Evolutionary conservation across 1,140 invertebrate species (phyloP).

Genomic region (Adoxophyes honmai): DNA sequence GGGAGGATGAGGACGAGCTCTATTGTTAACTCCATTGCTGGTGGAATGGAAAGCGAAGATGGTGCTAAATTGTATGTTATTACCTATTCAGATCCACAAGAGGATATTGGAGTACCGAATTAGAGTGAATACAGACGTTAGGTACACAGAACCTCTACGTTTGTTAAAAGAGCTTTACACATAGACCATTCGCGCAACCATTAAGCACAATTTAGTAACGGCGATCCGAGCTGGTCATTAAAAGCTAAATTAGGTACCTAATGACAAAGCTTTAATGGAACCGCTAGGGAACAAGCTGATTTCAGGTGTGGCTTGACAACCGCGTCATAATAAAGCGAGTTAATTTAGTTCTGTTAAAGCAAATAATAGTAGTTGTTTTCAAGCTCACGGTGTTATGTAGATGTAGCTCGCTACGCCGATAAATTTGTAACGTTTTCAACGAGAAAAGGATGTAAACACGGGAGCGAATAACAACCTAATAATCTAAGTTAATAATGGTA

Average conservation of each 20-base stretch:
- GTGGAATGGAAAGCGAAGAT: conserved; percentile 4
- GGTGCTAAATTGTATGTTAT: background rate
- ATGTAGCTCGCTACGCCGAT: too few species aligned
- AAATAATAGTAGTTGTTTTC: too few species aligned
- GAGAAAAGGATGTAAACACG: background rate
- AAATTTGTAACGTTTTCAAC: background rate
- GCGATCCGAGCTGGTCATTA: conserved; percentile 5
- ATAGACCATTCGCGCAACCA: background rate
- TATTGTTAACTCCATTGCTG: conserved; percentile 38
- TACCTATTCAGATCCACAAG: too few species aligned
- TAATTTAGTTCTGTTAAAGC: too few species aligned
- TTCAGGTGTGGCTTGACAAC: background rate
- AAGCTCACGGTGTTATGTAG: too few species aligned
- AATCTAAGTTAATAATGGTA: background rate
- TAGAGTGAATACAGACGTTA: too few species aligned
- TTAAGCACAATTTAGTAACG: conserved; percentile 7
- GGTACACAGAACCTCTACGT: too few species aligned
- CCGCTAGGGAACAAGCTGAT: background rate
- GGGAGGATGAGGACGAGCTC: conserved; percentile 45
- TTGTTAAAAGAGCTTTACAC: background rate
- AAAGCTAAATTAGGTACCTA: conserved; percentile 1
- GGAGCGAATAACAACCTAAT: background rate
- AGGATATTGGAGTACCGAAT: too few species aligned
- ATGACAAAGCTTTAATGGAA: background rate
- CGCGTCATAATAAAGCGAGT: background rate